Base-by-base conservation (phyloP, 1,140 invertebrate species). In the Pollicipes pollicipes region DNA sequence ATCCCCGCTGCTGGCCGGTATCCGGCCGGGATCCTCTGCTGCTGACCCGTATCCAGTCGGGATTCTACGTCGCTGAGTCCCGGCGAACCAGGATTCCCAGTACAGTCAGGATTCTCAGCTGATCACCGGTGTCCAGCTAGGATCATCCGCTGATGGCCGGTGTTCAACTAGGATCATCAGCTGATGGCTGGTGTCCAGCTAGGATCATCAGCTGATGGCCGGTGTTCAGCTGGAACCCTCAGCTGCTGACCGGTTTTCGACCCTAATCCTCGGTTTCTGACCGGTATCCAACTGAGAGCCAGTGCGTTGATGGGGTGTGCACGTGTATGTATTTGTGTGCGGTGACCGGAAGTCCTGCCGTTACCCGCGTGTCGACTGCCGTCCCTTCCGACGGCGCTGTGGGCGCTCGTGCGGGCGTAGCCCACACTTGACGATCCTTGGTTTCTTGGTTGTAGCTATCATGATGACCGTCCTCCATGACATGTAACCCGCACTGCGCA, bases 171-270 rank as follows among this genome's bases (percentile, higher is more conserved):
- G n/a, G n/a, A n/a, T n/a, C n/a, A n/a, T n/a, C n/a, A n/a, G n/a
- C n/a, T n/a, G n/a, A n/a, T n/a, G n/a, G n/a, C n/a, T n/a, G n/a
- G n/a, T n/a, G n/a, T n/a, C n/a, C n/a, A n/a, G n/a, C n/a, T n/a
- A n/a, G n/a, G n/a, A n/a, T n/a, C n/a, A n/a, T n/a, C n/a, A n/a
- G n/a, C n/a, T n/a, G n/a, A n/a, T n/a, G n/a, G n/a, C n/a, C n/a
- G n/a, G n/a, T n/a, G n/a, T n/a, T n/a, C n/a, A n/a, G n/a, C n/a
- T n/a, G n/a, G n/a, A n/a, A n/a, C n/a, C n/a, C n/a, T n/a, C n/a
- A n/a, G n/a, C n/a, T n/a, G n/a, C n/a, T 69, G 69, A 3, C 69
- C 64, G 31, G 69, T 31, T 17, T 69, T 29, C 30, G 69, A 24
- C 28, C 8, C 28, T 28, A 10, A 35, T 6, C 45, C 8, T 10